Percentiles rank a stretch among this genome's conserved stretches.
Conservation (phyloP, 2,797 vertebrate genomes). For the Nannoperca australis region DNA sequence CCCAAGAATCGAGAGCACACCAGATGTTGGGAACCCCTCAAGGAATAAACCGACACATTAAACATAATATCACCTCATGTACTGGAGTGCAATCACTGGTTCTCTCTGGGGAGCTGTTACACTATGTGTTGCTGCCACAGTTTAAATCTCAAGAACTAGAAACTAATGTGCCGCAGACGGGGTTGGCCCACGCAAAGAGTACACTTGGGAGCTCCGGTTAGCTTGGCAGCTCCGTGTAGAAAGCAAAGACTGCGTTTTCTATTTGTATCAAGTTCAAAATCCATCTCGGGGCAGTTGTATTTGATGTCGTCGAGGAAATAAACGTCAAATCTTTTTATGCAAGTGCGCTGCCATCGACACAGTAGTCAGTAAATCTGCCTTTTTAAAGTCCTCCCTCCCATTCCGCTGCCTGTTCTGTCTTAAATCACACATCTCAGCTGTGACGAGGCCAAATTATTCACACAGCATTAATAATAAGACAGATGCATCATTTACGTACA, state of each 20-base stretch:
- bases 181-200: slow-evolving; percentile 62
- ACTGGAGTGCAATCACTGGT: slow-evolving; percentile 77
- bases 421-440: slow-evolving; percentile 39
- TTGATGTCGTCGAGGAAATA: slow-evolving; percentile 26
- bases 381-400: background rate
- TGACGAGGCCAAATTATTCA: slow-evolving; percentile 37
- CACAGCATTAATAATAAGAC: slow-evolving; percentile 42
- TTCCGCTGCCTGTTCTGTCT: slow-evolving; percentile 6
- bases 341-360: slow-evolving; percentile 17
- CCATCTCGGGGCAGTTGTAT: slow-evolving; percentile 20
- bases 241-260: slow-evolving; percentile 31
- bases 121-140: slow-evolving; percentile 77
- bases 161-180: slow-evolving; percentile 66
- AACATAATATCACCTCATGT: slow-evolving; percentile 83
- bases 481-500: slow-evolving; percentile 15
- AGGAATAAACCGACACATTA: slow-evolving; percentile 82
- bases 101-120: slow-evolving; percentile 79
- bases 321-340: slow-evolving; percentile 43
- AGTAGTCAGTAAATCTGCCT: slow-evolving; percentile 25
- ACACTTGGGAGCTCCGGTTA: slow-evolving; percentile 60
- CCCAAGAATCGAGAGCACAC: slow-evolving; percentile 68
- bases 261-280: slow-evolving; percentile 50
- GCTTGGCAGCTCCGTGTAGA: slow-evolving; percentile 39
- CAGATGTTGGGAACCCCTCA: slow-evolving; percentile 79
- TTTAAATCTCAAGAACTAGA: slow-evolving; percentile 78